Percentiles rank a stretch among this genome's conserved stretches.
phyloP scores from a whole-genome alignment of 2,888 invertebrate genomes.

The Chrysodeixis includens region DNA sequence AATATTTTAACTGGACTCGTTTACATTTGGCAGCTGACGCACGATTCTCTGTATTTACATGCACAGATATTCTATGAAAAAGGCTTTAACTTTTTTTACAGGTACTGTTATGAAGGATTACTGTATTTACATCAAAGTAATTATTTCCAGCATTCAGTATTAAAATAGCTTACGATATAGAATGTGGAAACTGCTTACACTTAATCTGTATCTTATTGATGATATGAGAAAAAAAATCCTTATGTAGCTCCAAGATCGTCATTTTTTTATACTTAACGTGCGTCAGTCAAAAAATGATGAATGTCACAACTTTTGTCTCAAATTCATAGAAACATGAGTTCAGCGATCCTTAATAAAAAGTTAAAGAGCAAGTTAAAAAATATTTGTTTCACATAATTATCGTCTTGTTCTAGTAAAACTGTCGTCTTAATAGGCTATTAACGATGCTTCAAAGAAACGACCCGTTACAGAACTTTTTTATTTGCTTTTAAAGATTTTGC shows the following conservation, averaged over 20 bases:
- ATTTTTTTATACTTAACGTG: too few relatives aligned
- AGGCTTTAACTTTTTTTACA: slow-evolving; percentile 20
- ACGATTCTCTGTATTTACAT: slow-evolving; percentile 19
- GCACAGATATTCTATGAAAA: slow-evolving; percentile 10
- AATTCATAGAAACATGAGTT: not conserved
- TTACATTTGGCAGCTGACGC: too few relatives aligned
- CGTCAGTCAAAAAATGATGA: not conserved
- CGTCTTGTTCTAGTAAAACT: slow-evolving; percentile 12
- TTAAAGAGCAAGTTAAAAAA: slow-evolving; percentile 6
- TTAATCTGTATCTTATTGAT: too few relatives aligned
- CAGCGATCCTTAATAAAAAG: slow-evolving; percentile 1
- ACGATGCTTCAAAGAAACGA: slow-evolving; percentile 27
- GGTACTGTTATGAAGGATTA: slow-evolving; percentile 9
- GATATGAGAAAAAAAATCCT: too few relatives aligned
- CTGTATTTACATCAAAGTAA: too few relatives aligned
- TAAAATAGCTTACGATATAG: too few relatives aligned
- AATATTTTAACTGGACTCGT: too few relatives aligned
- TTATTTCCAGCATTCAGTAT: too few relatives aligned
- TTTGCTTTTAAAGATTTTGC: slow-evolving; percentile 20
- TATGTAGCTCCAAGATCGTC: too few relatives aligned
- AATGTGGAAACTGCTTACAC: too few relatives aligned
- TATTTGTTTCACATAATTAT: slow-evolving; percentile 30
- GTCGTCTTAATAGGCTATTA: slow-evolving; percentile 26
- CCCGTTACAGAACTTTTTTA: slow-evolving; percentile 22
- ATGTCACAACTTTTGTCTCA: not conserved